Evolutionary conservation across 1,140 invertebrate genomes (phyloP).

Genomic region (Batillaria attramentaria): DNA sequence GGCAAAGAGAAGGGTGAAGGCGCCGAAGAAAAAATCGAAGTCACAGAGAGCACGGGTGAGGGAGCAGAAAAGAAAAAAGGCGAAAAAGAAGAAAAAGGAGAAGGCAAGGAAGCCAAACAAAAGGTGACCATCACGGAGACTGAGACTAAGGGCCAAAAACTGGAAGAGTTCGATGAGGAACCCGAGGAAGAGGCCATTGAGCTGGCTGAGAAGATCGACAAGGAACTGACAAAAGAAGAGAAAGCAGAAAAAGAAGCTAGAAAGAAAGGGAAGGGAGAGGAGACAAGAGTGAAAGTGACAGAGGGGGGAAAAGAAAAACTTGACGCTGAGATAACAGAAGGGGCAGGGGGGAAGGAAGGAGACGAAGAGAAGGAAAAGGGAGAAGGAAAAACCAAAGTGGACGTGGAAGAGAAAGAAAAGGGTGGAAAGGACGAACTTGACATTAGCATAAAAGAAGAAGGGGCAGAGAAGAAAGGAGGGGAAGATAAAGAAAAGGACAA

Average conservation of each 20-base stretch:
- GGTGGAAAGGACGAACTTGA: too few species aligned
- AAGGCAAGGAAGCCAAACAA: neutral
- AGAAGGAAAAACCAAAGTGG: neutral
- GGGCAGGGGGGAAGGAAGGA: neutral
- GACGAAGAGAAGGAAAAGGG: neutral
- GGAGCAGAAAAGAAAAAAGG: neutral
- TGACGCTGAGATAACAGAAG: neutral
- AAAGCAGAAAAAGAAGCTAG: too few species aligned
- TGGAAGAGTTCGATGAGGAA: neutral
- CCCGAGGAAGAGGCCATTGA: neutral
- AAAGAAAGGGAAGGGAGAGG: neutral
- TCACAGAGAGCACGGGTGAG: neutral
- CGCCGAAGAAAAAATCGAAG: neutral
- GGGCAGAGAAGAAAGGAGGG: neutral
- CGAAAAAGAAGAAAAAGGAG: neutral
- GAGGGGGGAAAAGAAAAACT: neutral
- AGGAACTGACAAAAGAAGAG: too few species aligned
- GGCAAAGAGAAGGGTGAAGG: neutral
- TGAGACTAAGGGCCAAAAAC: neutral
- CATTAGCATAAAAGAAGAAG: too few species aligned
- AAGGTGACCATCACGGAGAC: neutral
- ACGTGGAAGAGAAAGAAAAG: too few species aligned
- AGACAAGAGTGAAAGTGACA: neutral
- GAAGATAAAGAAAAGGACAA: neutral
- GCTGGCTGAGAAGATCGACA: neutral